Percentiles rank a stretch among this genome's conserved stretches.
Evolutionary conservation across 2,888 invertebrate genomes (phyloP).

Genomic region (Alloplasta piceator): DNA sequence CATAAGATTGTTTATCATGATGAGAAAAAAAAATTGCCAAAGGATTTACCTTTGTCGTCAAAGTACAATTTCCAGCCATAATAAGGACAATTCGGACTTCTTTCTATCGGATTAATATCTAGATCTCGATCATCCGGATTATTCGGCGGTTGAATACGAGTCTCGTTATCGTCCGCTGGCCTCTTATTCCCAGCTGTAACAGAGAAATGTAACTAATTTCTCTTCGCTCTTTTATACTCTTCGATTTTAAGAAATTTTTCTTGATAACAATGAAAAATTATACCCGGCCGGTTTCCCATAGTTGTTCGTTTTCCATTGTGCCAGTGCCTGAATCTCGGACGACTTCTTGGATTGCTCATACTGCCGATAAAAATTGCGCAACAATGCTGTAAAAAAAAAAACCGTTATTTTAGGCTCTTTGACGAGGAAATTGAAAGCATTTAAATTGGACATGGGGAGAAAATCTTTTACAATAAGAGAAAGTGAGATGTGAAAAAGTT

Average conservation of each 20-base stretch:
- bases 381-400: no score
- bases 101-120: slow-evolving; percentile 39
- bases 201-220: neutral
- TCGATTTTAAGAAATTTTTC: neutral
- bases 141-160: slow-evolving; percentile 13
- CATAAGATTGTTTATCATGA: no score
- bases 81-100: slow-evolving; percentile 82
- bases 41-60: slow-evolving; percentile 86
- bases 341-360: slow-evolving; percentile 49
- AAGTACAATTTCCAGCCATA: slow-evolving; percentile 92
- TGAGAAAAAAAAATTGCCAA: neutral
- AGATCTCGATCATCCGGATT: slow-evolving; percentile 24
- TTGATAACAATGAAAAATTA: neutral
- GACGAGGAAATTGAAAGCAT: no score
- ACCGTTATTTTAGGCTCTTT: neutral
- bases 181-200: slow-evolving; percentile 15
- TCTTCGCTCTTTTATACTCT: neutral
- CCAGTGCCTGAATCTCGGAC: slow-evolving; percentile 43
- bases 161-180: slow-evolving; percentile 23
- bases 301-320: slow-evolving; percentile 35
- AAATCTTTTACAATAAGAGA: no score
- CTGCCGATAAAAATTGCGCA: neutral
- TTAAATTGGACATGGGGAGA: no score
- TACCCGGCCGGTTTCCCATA: slow-evolving; percentile 29
- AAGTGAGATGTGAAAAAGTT: no score